Evolutionary conservation across 2,113 vertebrate genomes (phyloP).

Genomic region (Pollimyrus isidori): DNA sequence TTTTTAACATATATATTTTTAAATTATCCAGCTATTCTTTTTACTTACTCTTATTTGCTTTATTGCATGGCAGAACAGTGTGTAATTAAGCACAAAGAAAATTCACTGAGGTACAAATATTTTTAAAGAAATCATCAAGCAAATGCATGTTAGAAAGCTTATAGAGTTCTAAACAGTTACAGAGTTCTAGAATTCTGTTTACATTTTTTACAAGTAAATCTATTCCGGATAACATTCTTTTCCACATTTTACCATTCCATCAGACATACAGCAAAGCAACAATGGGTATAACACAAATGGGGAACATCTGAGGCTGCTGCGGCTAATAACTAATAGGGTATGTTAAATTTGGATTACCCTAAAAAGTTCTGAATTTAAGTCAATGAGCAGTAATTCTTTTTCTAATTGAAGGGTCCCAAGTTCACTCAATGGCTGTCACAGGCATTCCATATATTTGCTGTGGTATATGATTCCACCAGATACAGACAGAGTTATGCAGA

Average conservation of each 20-base stretch:
- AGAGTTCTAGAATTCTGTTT: neutral
- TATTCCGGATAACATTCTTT: neutral
- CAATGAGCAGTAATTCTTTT: neutral
- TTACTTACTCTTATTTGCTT: neutral
- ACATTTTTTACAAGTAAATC: neutral
- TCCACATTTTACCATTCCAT: neutral
- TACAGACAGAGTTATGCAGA: neutral
- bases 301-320: neutral
- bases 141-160: neutral
- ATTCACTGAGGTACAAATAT: neutral
- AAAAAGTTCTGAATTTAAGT: neutral
- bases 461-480: neutral
- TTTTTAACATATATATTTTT: neutral
- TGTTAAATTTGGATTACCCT: neutral
- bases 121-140: neutral
- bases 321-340: neutral
- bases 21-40: neutral
- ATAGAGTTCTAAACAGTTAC: neutral
- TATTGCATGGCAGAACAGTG: neutral
- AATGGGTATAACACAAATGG: neutral
- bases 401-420: neutral
- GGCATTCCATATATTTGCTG: neutral
- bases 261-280: neutral
- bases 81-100: neutral
- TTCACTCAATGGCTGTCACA: neutral